These are phyloP conservation scores for Anguilla rostrata DNA, from an alignment of 2,113 vertebrate species.

Conservation along the genomic window DNA sequence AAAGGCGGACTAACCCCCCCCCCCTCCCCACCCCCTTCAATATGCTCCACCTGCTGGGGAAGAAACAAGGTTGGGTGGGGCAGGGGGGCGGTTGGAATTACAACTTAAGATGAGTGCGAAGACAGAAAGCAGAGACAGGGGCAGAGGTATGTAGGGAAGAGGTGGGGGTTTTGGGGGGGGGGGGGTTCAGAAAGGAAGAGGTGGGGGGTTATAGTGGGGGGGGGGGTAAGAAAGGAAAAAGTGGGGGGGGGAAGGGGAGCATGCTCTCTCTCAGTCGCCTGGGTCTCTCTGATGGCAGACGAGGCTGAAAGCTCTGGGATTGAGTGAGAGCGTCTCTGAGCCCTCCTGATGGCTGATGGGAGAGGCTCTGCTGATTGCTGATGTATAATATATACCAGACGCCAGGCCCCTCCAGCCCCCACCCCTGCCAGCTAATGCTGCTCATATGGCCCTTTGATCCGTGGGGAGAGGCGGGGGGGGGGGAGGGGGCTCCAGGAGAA, in stretches of 20 bases:
- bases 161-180: background rate
- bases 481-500: background rate
- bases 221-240: background rate
- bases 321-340: slow-evolving; percentile 26
- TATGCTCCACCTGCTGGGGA: background rate
- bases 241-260: background rate
- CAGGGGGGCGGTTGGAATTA: background rate
- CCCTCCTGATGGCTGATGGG: slow-evolving; percentile 30
- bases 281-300: slow-evolving; percentile 23
- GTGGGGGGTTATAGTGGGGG: too few species aligned
- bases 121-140: slow-evolving; percentile 8
- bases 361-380: slow-evolving; percentile 24
- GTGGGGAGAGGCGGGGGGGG: background rate
- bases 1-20: background rate
- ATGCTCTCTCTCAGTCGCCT: background rate
- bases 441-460: background rate
- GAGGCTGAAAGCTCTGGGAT: slow-evolving; percentile 4
- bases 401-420: background rate
- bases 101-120: background rate
- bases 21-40: background rate
- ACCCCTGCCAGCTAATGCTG: background rate
- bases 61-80: background rate
- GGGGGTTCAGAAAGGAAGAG: background rate
- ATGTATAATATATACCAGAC: background rate
- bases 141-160: background rate